These are phyloP conservation scores for Planiliza haematocheilus DNA, from an alignment of 2,113 vertebrate species.

Conservation along the genomic window DNA sequence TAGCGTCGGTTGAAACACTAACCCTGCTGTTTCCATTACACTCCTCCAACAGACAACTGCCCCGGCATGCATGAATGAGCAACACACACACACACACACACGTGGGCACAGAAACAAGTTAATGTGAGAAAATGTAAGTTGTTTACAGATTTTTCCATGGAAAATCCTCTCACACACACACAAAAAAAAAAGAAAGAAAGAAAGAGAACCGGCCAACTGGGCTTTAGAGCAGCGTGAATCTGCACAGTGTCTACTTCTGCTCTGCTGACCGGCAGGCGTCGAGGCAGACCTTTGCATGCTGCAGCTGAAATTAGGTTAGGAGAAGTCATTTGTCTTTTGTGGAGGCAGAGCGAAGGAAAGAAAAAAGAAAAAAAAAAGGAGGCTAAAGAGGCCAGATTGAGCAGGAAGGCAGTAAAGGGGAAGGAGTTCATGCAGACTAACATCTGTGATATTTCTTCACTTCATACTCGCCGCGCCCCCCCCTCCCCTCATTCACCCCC, in stretches of 20 bases:
- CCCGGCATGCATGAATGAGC: constrained; percentile 31
- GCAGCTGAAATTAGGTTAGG: constrained; percentile 75
- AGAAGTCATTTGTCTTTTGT: constrained; percentile 70
- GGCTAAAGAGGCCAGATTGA: constrained; percentile 68
- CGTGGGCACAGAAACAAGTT: constrained; percentile 27
- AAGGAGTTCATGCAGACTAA: constrained; percentile 75
- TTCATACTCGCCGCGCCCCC: constrained; percentile 40
- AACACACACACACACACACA: neutral
- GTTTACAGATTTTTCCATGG: constrained; percentile 15
- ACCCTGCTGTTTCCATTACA: constrained; percentile 65
- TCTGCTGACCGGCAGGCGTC: constrained; percentile 61
- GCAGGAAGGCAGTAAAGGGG: constrained; percentile 72
- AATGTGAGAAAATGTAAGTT: constrained; percentile 37
- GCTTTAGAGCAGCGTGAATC: constrained; percentile 54
- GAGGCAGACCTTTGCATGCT: constrained; percentile 65
- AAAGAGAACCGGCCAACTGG: constrained; percentile 9
- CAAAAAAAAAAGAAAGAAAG: too few relatives aligned
- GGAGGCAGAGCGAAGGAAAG: neutral
- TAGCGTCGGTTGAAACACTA: constrained; percentile 66
- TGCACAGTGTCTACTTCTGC: constrained; percentile 68
- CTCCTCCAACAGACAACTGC: constrained; percentile 68
- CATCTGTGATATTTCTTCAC: constrained; percentile 78
- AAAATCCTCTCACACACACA: neutral
- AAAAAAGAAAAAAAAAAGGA: constrained; percentile 4
- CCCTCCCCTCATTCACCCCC: constrained; percentile 54